phyloP scores from a whole-genome alignment of 2,113 vertebrate species.

The Entomyzon cyanotis region DNA sequence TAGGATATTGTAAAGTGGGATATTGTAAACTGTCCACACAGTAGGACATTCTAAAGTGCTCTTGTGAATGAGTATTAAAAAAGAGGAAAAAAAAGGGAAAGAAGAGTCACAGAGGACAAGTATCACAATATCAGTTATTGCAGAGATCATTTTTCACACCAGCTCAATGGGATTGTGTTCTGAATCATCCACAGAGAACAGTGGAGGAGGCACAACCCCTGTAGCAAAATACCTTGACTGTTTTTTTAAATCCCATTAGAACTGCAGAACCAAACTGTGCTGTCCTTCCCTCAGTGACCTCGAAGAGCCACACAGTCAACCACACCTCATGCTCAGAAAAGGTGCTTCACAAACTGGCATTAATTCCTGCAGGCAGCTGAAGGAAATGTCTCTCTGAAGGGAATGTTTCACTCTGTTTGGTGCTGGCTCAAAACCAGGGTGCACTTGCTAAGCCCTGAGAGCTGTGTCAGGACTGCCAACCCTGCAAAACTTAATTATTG shows the following conservation, averaged over 20 bases:
- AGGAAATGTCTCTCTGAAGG: slow-evolving; percentile 39
- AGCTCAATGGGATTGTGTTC: background rate
- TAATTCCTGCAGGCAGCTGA: slow-evolving; percentile 68
- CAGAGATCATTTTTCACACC: background rate
- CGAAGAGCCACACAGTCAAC: slow-evolving; percentile 61
- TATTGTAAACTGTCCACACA: background rate
- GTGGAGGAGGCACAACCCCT: slow-evolving; percentile 58
- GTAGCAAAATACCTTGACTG: slow-evolving; percentile 81
- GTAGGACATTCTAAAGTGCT: background rate
- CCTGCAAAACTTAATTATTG: slow-evolving; percentile 60
- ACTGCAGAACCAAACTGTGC: slow-evolving; percentile 69
- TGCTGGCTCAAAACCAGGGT: slow-evolving; percentile 71
- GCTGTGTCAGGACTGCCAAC: slow-evolving; percentile 67
- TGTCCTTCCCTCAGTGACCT: slow-evolving; percentile 70
- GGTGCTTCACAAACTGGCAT: slow-evolving; percentile 52
- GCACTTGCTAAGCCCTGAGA: slow-evolving; percentile 57
- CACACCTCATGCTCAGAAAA: slow-evolving; percentile 69
- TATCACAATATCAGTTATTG: background rate
- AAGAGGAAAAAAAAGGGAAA: background rate
- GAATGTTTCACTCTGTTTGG: slow-evolving; percentile 56
- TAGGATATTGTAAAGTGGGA: background rate
- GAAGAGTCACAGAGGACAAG: background rate
- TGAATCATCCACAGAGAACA: slow-evolving; percentile 4
- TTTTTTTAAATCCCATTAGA: slow-evolving; percentile 62
- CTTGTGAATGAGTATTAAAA: background rate